These are phyloP conservation scores for Eupithecia inturbata DNA, from an alignment of 2,888 invertebrate genomes.

Conservation along the genomic window DNA sequence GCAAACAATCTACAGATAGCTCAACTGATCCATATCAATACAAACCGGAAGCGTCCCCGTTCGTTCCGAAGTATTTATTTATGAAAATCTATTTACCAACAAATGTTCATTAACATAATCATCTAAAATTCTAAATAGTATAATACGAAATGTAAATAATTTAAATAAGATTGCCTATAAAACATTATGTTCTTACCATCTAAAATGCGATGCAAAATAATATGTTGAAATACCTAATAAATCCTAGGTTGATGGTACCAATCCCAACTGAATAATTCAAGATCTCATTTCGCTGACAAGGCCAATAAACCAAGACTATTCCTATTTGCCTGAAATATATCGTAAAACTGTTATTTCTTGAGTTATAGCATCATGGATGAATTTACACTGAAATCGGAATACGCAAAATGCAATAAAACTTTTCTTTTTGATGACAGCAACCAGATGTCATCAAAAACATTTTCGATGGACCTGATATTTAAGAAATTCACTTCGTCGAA, in stretches of 20 bases:
- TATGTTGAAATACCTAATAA: slow-evolving; percentile 20
- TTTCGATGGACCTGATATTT: too few species aligned
- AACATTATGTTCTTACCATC: slow-evolving; percentile 9
- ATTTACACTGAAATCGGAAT: slow-evolving; percentile 25
- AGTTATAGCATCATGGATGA: slow-evolving; percentile 19
- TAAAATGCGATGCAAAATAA: slow-evolving; percentile 16
- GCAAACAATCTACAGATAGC: too few species aligned
- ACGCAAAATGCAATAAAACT: not conserved
- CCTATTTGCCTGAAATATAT: slow-evolving; percentile 24
- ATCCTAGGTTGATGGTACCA: slow-evolving; percentile 10
- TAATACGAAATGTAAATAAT: not conserved
- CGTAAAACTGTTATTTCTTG: slow-evolving; percentile 22
- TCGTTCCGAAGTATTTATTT: too few species aligned
- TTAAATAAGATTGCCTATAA: not conserved
- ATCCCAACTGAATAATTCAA: slow-evolving; percentile 36
- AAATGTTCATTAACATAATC: too few species aligned
- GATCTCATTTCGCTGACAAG: slow-evolving; percentile 31
- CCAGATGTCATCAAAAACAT: too few species aligned
- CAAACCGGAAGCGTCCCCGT: too few species aligned
- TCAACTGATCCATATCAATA: too few species aligned
- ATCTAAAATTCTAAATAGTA: too few species aligned
- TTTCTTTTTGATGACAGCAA: not conserved
- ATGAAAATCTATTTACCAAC: too few species aligned
- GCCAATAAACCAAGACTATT: slow-evolving; percentile 25
- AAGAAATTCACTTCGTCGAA: too few species aligned